Conservation (phyloP, 2,888 invertebrate genomes). For the Atrina japonica region DNA sequence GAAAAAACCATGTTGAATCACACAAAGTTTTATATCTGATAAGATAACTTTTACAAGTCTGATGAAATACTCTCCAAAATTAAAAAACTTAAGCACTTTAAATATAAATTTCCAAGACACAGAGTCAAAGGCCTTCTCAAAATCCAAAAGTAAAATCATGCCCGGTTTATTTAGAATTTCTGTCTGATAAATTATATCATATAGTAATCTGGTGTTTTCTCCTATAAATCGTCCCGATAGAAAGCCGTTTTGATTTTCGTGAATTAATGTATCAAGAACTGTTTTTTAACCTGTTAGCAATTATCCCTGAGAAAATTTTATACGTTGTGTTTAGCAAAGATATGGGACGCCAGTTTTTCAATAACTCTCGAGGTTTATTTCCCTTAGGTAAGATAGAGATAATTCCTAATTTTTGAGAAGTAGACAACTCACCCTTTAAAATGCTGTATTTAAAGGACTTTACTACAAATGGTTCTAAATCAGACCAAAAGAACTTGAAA, state of each 20-base stretch:
- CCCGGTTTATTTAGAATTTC: conserved; percentile 11
- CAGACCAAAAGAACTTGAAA: conserved; percentile 25
- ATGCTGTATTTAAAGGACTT: conserved; percentile 15
- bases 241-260: background rate
- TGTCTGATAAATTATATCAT: conserved; percentile 13
- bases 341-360: conserved; percentile 34
- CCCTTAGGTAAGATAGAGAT: conserved; percentile 26
- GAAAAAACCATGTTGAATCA: no score
- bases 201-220: conserved; percentile 1
- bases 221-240: background rate
- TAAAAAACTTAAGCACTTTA: conserved; percentile 4
- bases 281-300: background rate
- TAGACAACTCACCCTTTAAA: conserved; percentile 14
- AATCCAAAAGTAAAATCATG: background rate
- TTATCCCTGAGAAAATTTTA: conserved; percentile 10
- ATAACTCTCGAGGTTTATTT: conserved; percentile 11
- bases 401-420: conserved; percentile 8
- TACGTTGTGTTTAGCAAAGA: conserved; percentile 11
- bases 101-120: conserved; percentile 7
- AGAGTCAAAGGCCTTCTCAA: conserved; percentile 11
- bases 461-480: background rate
- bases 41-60: no score
- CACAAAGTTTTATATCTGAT: no score
- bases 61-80: background rate
- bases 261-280: background rate